Evolutionary conservation across 2,888 invertebrate species (phyloP), one percentile per base, ranked within the genome.

Genomic region (Chirona hameri): DNA sequence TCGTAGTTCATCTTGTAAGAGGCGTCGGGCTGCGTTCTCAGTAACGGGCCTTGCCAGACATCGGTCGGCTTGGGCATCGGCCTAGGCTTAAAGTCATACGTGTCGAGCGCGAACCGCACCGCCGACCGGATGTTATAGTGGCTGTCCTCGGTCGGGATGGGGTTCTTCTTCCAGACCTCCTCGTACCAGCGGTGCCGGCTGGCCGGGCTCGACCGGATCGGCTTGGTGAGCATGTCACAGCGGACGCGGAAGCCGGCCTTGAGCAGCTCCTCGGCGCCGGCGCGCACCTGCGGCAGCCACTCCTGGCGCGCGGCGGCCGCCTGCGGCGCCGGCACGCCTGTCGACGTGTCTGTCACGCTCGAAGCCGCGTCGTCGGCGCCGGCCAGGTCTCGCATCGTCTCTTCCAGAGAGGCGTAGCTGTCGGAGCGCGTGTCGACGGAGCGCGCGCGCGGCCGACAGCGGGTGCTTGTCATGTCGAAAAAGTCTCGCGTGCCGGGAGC

Each of bases 171-270:
- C 76, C 76, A 76, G 39, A 76, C 76, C 76, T 76, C 39, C 76
- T 76, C 76, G 76, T 76, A 76, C 76, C 76, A 76, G 76, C 76
- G 76, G 76, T 76, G 76, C 39, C 76, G 31, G 39, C 76, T 76
- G 76, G 76, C 76, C 39, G 76, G 76, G 18, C 76, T 76, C 21
- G 76, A 76, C 39, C 76, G 76, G 39, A 76, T 76, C 21, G 76
- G 76, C 39, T 76, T 76, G 39, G 76, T 12, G 21, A 76, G 24
- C 76, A 76, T 76, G 76, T 76, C 76, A 10, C 39, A 76, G 76
- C 76, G 76, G 21, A 76, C 76, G 4, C 76, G 39, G 76, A 76
- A 76, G 76, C 76, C 76, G 18, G 76, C 39, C 76, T 39, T 76
- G 76, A 76, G 76, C 76, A 76, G 76, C 76, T 76, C 76, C 9